These are phyloP conservation scores for Melieria omissa DNA, from an alignment of 2,888 invertebrate species.

Conservation along the genomic window DNA sequence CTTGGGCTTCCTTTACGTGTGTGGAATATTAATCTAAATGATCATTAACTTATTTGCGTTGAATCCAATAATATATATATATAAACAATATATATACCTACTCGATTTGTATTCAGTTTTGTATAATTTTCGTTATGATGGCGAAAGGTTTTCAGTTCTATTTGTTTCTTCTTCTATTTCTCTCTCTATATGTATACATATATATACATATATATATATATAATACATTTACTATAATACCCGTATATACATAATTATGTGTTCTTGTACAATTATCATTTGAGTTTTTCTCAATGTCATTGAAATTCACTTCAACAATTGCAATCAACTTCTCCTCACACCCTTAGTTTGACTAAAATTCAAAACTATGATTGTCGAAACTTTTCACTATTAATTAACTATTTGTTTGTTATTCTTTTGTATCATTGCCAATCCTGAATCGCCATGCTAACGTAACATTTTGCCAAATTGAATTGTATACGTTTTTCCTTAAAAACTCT, in stretches of 20 bases:
- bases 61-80: constrained; percentile 40
- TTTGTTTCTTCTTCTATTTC: background rate
- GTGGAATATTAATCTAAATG: constrained; percentile 48
- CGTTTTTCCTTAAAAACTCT: constrained; percentile 16
- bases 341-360: too few species aligned
- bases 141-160: background rate
- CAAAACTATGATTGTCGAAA: too few species aligned
- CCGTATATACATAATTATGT: constrained; percentile 13
- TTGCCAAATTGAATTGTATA: constrained; percentile 29
- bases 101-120: constrained; percentile 12
- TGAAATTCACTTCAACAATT: too few species aligned
- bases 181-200: constrained; percentile 2
- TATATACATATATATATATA: constrained; percentile 8
- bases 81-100: constrained; percentile 19
- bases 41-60: too few species aligned
- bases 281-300: too few species aligned
- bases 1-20: constrained; percentile 54
- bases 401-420: constrained; percentile 17
- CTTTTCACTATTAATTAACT: constrained; percentile 12
- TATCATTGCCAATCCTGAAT: constrained; percentile 17
- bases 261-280: background rate
- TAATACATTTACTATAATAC: background rate
- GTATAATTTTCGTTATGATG: constrained; percentile 12
- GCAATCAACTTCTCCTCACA: too few species aligned
- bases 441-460: constrained; percentile 15